Conservation (phyloP, 1,140 invertebrate genomes). For the Pseudomyrmex concolor region DNA sequence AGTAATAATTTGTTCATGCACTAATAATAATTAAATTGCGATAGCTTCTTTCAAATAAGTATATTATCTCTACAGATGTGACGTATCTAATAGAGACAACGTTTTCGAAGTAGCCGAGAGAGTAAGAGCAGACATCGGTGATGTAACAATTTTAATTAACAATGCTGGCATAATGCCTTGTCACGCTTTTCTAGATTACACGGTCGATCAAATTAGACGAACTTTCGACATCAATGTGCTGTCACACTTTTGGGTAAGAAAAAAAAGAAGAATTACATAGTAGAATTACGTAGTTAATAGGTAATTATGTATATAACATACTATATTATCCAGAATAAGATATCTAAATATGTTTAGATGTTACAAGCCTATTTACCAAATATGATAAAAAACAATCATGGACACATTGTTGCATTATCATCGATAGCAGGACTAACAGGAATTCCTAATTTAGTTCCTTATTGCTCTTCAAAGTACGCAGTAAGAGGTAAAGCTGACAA, state of each 20-base stretch:
- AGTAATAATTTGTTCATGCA: background rate
- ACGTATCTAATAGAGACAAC: slow-evolving; percentile 88
- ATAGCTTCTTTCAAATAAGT: no score
- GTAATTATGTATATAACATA: no score
- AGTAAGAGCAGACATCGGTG: slow-evolving; percentile 88
- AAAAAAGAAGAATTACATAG: background rate
- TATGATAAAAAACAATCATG: slow-evolving; percentile 92
- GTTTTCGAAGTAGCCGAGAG: slow-evolving; percentile 86
- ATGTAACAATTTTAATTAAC: slow-evolving; percentile 91
- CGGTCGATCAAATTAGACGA: slow-evolving; percentile 88
- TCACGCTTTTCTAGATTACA: slow-evolving; percentile 88
- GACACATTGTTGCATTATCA: slow-evolving; percentile 92
- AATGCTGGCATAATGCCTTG: slow-evolving; percentile 96
- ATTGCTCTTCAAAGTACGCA: slow-evolving; percentile 94
- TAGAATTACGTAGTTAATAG: background rate
- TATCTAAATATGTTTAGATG: slow-evolving; percentile 84
- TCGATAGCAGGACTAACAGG: slow-evolving; percentile 93
- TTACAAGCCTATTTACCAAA: slow-evolving; percentile 91
- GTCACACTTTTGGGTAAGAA: slow-evolving; percentile 91
- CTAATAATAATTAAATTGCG: no score
- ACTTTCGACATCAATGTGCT: slow-evolving; percentile 92
- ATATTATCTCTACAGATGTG: slow-evolving; percentile 85
- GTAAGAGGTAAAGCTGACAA: slow-evolving; percentile 86
- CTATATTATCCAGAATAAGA: background rate
- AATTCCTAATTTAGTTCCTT: slow-evolving; percentile 91